Conservation (phyloP, 2,113 vertebrate species). For the Rhegmatorhina hoffmannsi region DNA sequence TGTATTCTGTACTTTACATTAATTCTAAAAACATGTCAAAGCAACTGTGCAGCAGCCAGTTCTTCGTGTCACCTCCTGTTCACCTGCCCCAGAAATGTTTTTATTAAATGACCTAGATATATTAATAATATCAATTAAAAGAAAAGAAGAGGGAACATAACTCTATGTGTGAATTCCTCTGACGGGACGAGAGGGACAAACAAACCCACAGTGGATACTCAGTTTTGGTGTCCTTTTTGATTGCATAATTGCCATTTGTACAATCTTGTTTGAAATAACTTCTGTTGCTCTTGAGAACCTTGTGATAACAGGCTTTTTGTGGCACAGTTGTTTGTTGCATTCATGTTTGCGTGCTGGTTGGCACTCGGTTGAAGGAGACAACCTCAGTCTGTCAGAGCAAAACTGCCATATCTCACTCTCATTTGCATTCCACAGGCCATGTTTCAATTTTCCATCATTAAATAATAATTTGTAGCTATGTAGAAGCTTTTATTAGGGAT, state of each 20-base stretch:
- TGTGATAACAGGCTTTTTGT: neutral
- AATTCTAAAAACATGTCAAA: neutral
- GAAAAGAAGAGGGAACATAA: neutral
- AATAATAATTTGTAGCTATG: conserved; percentile 8
- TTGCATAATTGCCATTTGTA: neutral
- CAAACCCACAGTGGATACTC: neutral
- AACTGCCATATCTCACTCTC: neutral
- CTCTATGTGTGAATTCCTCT: neutral
- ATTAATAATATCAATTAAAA: conserved; percentile 52
- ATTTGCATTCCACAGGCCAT: neutral
- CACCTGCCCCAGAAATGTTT: conserved; percentile 53
- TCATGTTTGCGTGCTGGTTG: neutral
- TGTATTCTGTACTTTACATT: neutral
- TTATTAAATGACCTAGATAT: conserved; percentile 52
- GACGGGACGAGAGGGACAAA: neutral
- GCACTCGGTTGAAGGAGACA: neutral
- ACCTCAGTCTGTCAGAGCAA: neutral
- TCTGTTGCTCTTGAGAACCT: neutral
- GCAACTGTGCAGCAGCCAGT: neutral
- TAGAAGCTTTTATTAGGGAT: conserved; percentile 3
- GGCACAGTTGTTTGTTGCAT: neutral
- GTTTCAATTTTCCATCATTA: neutral
- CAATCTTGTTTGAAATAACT: neutral
- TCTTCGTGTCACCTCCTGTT: neutral
- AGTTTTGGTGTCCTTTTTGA: neutral